phyloP scores from a whole-genome alignment of 2,888 invertebrate species.

The Koerneria pararmatus region DNA sequence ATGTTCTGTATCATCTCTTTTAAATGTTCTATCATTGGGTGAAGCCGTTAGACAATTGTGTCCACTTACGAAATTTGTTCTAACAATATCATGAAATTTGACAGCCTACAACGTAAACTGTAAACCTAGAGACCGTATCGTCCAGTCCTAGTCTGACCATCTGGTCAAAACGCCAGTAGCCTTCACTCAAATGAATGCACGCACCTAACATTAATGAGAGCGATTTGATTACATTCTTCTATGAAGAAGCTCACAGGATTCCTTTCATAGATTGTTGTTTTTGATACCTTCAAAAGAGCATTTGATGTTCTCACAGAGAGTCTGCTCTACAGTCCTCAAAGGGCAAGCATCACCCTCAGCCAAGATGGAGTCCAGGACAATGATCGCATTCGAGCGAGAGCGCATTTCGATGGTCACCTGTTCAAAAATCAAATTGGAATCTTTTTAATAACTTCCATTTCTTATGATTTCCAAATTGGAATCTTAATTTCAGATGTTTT shows the following conservation, averaged over 20 bases:
- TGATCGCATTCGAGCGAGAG: slow-evolving; percentile 35
- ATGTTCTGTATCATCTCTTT: no score
- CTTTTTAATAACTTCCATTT: background rate
- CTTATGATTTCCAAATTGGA: slow-evolving; percentile 10
- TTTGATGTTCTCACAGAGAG: slow-evolving; percentile 48
- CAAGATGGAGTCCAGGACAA: slow-evolving; percentile 40
- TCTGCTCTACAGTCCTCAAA: slow-evolving; percentile 44
- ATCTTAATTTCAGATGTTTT: no score
- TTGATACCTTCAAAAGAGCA: slow-evolving; percentile 45
- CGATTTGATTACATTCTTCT: slow-evolving; percentile 1
- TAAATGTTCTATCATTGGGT: no score
- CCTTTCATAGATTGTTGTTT: background rate
- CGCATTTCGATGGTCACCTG: slow-evolving; percentile 34
- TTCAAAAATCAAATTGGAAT: background rate
- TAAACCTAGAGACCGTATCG: no score
- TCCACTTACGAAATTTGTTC: no score
- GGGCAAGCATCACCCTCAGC: slow-evolving; percentile 48
- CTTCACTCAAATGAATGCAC: no score
- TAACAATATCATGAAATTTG: no score
- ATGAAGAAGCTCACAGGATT: background rate
- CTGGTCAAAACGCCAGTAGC: no score
- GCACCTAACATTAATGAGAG: no score
- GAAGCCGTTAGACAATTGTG: no score
- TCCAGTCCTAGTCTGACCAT: no score
- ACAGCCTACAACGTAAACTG: no score